phyloP scores from a whole-genome alignment of 2,888 invertebrate genomes.

The Mythimna pallens region DNA sequence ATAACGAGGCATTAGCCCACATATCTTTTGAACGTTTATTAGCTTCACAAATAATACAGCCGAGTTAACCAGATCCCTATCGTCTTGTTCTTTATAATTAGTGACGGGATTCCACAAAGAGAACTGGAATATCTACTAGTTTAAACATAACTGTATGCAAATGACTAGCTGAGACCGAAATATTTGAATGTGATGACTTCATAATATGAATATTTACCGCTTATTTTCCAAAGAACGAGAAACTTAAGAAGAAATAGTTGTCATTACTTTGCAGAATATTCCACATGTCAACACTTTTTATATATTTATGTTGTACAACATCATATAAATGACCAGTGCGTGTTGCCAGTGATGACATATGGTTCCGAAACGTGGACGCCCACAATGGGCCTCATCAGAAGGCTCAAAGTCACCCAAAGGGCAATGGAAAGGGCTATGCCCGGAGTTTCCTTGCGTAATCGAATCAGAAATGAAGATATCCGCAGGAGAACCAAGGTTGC shows the following conservation, averaged over 20 bases:
- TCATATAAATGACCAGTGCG: not conserved
- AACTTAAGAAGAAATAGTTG: not conserved
- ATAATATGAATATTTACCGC: not conserved
- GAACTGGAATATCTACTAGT: not conserved
- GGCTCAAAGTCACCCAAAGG: too few species aligned
- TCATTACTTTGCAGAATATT: not conserved
- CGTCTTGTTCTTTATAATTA: not conserved
- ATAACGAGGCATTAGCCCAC: slow-evolving; percentile 85
- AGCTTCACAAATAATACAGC: slow-evolving; percentile 76
- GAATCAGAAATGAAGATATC: too few species aligned
- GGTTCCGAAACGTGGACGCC: too few species aligned
- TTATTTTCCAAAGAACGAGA: not conserved
- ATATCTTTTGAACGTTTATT: slow-evolving; percentile 82
- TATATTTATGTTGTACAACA: not conserved
- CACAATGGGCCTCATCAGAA: too few species aligned
- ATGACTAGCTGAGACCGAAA: not conserved
- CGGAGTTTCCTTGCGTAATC: too few species aligned
- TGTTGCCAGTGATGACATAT: too few species aligned
- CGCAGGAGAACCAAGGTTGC: too few species aligned
- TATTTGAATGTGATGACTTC: not conserved
- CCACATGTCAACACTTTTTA: not conserved
- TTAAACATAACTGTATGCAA: too few species aligned
- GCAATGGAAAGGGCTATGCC: too few species aligned
- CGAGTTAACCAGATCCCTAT: slow-evolving; percentile 1
- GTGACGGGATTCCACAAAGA: not conserved